Evolutionary conservation across 2,888 invertebrate genomes (phyloP).

Genomic region (Euspilapteryx auroguttella): DNA sequence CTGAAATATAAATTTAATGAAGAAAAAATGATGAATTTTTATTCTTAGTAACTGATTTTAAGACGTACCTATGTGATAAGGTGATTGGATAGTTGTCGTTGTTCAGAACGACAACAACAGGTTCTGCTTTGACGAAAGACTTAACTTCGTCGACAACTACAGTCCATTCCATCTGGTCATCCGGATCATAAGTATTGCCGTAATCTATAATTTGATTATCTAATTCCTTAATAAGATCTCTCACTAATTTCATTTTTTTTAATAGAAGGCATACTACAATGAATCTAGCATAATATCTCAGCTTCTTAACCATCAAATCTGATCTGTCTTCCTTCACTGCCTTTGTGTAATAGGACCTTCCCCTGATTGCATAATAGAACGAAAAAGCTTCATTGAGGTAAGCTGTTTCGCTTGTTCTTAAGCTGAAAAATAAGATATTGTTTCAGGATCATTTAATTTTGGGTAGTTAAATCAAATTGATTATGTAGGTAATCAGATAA

Average conservation of each 20-base stretch:
- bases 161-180: slow-evolving; percentile 95
- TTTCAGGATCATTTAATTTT: too few relatives aligned
- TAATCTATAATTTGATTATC: slow-evolving; percentile 95
- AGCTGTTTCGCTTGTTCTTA: slow-evolving; percentile 94
- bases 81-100: slow-evolving; percentile 85
- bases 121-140: slow-evolving; percentile 91
- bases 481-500: not conserved
- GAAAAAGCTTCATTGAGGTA: slow-evolving; percentile 95
- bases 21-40: too few relatives aligned
- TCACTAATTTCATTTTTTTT: slow-evolving; percentile 90
- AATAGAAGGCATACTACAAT: slow-evolving; percentile 94
- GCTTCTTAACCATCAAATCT: slow-evolving; percentile 95
- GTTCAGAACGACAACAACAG: slow-evolving; percentile 84
- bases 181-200: slow-evolving; percentile 94
- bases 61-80: slow-evolving; percentile 84
- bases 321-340: slow-evolving; percentile 92
- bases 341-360: slow-evolving; percentile 91
- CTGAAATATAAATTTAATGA: slow-evolving; percentile 53
- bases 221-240: slow-evolving; percentile 88
- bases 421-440: slow-evolving; percentile 54
- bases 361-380: slow-evolving; percentile 94
- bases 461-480: too few relatives aligned
- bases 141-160: slow-evolving; percentile 93
- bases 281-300: slow-evolving; percentile 92
- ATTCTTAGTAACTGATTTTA: too few relatives aligned